A percentile compares a stretch with the other conserved stretches of the same genome.
These are phyloP conservation scores for Arge pagana DNA, from an alignment of 2,888 invertebrate genomes.

Conservation along the genomic window DNA sequence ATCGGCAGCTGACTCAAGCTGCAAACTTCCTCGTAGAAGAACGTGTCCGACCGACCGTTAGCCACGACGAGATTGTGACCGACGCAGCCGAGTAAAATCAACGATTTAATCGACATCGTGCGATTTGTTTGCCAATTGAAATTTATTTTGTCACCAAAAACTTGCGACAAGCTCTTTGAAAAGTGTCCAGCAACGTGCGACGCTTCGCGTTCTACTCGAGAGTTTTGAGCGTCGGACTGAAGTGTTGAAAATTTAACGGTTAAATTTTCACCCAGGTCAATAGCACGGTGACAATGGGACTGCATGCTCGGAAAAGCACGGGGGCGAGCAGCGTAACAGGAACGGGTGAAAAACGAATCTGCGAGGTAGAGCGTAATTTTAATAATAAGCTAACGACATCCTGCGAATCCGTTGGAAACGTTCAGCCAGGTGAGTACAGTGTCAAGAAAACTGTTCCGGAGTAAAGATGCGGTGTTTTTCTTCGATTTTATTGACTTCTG, in stretches of 20 bases:
- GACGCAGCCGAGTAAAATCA: neutral
- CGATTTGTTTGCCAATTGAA: no score
- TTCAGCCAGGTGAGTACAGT: neutral
- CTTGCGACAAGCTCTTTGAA: no score
- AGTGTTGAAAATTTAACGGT: conserved; percentile 3
- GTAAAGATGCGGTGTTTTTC: neutral
- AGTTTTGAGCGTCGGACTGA: neutral
- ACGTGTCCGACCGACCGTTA: conserved; percentile 26
- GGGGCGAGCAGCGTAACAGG: neutral
- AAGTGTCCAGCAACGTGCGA: no score
- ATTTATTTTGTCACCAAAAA: no score
- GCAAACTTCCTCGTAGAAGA: conserved; percentile 47
- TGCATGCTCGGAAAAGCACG: conserved; percentile 17
- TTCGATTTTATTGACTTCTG: no score
- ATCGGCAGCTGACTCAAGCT: conserved; percentile 72
- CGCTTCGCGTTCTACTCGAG: neutral
- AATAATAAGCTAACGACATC: neutral
- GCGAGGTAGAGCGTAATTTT: no score
- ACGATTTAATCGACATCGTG: neutral
- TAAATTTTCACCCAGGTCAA: neutral
- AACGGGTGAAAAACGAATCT: no score
- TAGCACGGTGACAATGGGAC: neutral
- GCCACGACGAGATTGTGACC: neutral
- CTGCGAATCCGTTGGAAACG: neutral
- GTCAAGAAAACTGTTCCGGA: neutral